A percentile compares a stretch with the other conserved stretches of the same genome.
phyloP scores from a whole-genome alignment of 2,113 vertebrate species.

The Heloderma charlesbogerti region DNA sequence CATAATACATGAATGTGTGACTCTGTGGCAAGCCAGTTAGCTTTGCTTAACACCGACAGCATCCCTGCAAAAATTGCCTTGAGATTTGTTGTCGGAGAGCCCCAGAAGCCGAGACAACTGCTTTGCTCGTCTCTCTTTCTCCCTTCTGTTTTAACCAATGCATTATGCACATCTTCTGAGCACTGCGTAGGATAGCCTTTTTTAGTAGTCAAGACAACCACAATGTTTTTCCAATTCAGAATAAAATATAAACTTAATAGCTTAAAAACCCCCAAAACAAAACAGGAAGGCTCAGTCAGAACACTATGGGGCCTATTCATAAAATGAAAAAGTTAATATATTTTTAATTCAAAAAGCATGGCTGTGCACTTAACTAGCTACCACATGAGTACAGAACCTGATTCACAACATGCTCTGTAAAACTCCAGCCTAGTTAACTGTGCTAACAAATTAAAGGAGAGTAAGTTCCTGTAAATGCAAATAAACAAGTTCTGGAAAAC shows the following conservation, averaged over 20 bases:
- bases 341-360: slow-evolving; percentile 70
- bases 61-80: slow-evolving; percentile 36
- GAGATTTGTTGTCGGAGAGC: slow-evolving; percentile 51
- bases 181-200: slow-evolving; percentile 60
- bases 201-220: slow-evolving; percentile 79
- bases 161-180: slow-evolving; percentile 61
- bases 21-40: background rate
- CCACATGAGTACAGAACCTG: slow-evolving; percentile 34
- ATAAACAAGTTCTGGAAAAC: slow-evolving; percentile 32
- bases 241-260: slow-evolving; percentile 78
- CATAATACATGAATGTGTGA: background rate
- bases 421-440: background rate
- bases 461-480: slow-evolving; percentile 36
- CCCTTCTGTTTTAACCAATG: slow-evolving; percentile 42
- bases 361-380: slow-evolving; percentile 58
- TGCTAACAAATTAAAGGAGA: slow-evolving; percentile 60
- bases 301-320: slow-evolving; percentile 63
- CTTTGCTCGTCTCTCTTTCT: slow-evolving; percentile 9
- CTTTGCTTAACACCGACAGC: slow-evolving; percentile 17
- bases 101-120: slow-evolving; percentile 52
- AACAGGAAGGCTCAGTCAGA: slow-evolving; percentile 53
- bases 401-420: slow-evolving; percentile 49
- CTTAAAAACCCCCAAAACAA: slow-evolving; percentile 50
- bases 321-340: slow-evolving; percentile 56
- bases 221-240: slow-evolving; percentile 76